Evolutionary conservation across 1,140 invertebrate species (phyloP), one percentile per base, ranked within the genome.

Genomic region (Leptinotarsa defecta): DNA sequence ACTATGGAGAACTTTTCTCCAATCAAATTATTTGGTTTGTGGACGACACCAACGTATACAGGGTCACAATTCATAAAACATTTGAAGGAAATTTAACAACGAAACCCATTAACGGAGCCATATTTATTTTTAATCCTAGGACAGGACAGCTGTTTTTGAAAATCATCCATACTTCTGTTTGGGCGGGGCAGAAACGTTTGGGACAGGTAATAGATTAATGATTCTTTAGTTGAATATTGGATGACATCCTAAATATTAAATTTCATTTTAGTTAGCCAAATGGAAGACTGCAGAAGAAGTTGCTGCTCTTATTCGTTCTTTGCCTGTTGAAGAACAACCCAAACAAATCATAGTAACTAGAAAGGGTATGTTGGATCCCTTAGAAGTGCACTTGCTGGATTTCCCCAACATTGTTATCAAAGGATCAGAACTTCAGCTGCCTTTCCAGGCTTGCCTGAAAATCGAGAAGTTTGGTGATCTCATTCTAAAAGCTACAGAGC

Each of bases 1-100:
- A 99, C 87, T 99, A 99, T 82, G 98, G 98, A 77, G 98, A 99
- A 86, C 88, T 99, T 2, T 99, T 99, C 88, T 98, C 96, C 1
- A 99, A 99, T 88, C 98, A 99, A 86, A 99, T 99, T 80, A 99
- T 99, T 86, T 99, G 98, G 98, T 99, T 99, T 87, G 97, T 99
- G 1, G 98, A 99, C 85, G 98, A 99, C 83, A 99, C 98, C 0
- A 99, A 99, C 86, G 98, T 99, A 24, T 99, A 99, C 86, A 91
- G 98, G 81, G 98, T 99, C 5, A 99, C 98, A 0, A 99, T 99
- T 83, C 98, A 99, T 88, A 99, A 99, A 88, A 99, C 98, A 1
- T 99, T 99, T 87, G 98, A 99, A 87, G 98, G 98, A 52, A 99
- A 99, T 86, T 90, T 99, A 81, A 99, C 98, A 0, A 99, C 98